Percentiles rank a stretch among this genome's conserved stretches.
Evolutionary conservation across 2,797 vertebrate genomes (phyloP).

Genomic region (Acropternis orthonyx): DNA sequence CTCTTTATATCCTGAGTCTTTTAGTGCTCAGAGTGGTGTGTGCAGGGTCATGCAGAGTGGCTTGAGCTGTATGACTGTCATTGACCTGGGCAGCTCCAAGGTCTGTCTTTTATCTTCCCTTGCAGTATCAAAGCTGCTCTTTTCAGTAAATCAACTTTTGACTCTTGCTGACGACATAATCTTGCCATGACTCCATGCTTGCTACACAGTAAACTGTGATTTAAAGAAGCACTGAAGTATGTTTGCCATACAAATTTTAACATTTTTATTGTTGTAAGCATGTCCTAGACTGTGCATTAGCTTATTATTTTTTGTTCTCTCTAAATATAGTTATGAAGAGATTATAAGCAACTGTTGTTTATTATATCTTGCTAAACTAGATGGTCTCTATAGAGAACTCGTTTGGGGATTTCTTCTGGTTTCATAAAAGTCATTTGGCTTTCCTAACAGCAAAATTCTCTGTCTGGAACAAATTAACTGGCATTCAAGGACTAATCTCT

Average conservation of each 20-base stretch:
- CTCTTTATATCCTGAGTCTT: background rate
- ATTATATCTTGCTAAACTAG: background rate
- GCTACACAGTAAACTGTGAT: rapidly evolving
- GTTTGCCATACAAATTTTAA: background rate
- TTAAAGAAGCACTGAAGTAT: background rate
- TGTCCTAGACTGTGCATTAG: background rate
- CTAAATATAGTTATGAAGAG: background rate
- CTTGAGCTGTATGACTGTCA: background rate
- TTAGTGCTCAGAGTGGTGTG: background rate
- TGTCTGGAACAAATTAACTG: slow-evolving; percentile 59
- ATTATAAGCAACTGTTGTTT: background rate
- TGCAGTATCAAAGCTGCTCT: background rate
- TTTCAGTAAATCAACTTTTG: background rate
- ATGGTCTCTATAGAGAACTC: background rate
- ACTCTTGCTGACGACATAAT: background rate
- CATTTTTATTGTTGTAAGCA: background rate
- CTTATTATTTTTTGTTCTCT: background rate
- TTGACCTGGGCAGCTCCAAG: background rate
- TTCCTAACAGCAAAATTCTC: slow-evolving; percentile 10
- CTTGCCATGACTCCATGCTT: background rate
- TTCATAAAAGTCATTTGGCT: slow-evolving; percentile 22
- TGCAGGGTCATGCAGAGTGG: background rate
- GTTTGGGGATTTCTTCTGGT: slow-evolving; percentile 4
- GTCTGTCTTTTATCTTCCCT: background rate
- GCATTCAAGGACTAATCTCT: slow-evolving; percentile 44